Conservation (phyloP, 2,113 vertebrate species). For the Actinemys pallida region DNA sequence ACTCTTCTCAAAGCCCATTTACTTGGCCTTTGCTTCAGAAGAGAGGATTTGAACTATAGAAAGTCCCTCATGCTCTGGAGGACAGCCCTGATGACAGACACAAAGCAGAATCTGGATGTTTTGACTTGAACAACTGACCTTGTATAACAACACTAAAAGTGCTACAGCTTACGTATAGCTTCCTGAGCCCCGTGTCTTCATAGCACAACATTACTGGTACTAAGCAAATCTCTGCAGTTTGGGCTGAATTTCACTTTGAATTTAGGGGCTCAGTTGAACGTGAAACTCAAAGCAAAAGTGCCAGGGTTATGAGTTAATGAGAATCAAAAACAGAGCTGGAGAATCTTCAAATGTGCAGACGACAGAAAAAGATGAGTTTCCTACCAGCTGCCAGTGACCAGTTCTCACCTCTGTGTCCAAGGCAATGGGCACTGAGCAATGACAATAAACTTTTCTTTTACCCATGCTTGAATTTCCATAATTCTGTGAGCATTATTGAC, state of each 20-base stretch:
- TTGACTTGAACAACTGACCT: not conserved
- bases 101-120: not conserved
- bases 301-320: not conserved
- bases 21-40: not conserved
- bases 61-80: not conserved
- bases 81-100: not conserved
- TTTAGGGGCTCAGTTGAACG: constrained; percentile 14
- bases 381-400: not conserved
- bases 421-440: not conserved
- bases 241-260: not conserved
- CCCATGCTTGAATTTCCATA: not conserved
- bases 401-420: not conserved
- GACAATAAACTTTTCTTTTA: not conserved
- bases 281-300: constrained; percentile 28
- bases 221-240: constrained; percentile 50
- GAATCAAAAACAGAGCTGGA: not conserved
- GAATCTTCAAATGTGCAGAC: constrained; percentile 4
- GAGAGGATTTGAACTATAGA: not conserved
- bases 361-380: not conserved
- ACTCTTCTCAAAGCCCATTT: not conserved
- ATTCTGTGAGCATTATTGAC: not conserved
- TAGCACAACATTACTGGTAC: not conserved
- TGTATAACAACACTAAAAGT: not conserved
- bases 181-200: not conserved
- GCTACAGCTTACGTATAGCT: not conserved